These are phyloP conservation scores for Smittia sp. DNA, from an alignment of 2,888 invertebrate species.

Conservation along the genomic window DNA sequence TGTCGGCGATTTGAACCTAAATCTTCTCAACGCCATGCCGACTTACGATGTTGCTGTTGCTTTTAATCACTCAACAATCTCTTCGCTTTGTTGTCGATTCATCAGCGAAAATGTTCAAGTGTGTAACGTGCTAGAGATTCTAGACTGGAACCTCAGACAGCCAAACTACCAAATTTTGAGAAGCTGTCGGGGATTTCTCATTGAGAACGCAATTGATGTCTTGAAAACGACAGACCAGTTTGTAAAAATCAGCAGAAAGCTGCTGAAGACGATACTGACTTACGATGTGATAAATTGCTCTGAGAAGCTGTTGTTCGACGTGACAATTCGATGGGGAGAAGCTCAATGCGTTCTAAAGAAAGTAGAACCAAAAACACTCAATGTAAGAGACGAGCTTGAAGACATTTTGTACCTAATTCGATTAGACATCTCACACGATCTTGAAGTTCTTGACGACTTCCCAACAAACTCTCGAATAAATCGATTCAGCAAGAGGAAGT, in stretches of 20 bases:
- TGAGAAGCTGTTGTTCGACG: background rate
- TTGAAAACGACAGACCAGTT: background rate
- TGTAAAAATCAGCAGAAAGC: background rate
- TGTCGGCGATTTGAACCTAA: background rate
- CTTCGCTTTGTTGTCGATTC: background rate
- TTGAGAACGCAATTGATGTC: background rate
- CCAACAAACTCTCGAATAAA: background rate
- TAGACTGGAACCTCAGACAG: background rate
- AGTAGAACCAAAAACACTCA: no score
- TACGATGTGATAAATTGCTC: background rate
- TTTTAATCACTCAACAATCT: background rate
- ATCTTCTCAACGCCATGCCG: background rate
- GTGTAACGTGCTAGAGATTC: background rate
- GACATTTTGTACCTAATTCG: conserved; percentile 10
- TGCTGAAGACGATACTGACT: background rate
- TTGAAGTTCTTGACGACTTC: background rate
- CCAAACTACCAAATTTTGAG: conserved; percentile 3
- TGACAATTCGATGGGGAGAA: background rate
- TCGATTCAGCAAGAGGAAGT: background rate
- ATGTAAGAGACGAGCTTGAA: background rate
- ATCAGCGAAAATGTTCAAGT: background rate
- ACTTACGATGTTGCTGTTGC: background rate
- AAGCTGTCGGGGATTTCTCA: background rate
- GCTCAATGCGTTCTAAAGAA: background rate
- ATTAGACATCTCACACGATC: background rate